Evolutionary conservation across 2,113 vertebrate species (phyloP).

Genomic region (Cricetomys ansorgei): DNA sequence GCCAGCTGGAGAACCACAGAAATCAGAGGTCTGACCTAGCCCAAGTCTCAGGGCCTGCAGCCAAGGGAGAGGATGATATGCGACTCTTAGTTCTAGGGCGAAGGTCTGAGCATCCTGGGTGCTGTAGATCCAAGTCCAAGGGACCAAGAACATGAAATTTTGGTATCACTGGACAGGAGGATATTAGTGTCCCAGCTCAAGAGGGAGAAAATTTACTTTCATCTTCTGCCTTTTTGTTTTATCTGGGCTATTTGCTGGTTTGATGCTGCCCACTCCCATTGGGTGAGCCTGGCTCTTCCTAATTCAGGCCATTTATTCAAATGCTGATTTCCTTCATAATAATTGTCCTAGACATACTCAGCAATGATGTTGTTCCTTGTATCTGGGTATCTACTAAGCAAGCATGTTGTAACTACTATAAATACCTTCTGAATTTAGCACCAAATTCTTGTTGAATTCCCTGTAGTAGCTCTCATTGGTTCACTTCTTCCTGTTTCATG

Average conservation of each 20-base stretch:
- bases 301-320: background rate
- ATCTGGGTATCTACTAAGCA: background rate
- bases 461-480: background rate
- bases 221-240: background rate
- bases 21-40: background rate
- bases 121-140: too few relatives aligned
- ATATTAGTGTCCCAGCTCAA: background rate
- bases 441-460: background rate
- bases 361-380: background rate
- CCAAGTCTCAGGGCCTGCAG: background rate
- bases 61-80: background rate
- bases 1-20: background rate
- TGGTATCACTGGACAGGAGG: background rate
- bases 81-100: background rate
- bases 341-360: too few relatives aligned
- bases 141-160: background rate
- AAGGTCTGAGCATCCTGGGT: background rate
- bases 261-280: background rate
- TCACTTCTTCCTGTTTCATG: background rate
- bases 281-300: background rate
- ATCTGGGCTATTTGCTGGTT: background rate
- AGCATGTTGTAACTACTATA: background rate
- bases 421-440: background rate
- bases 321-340: background rate
- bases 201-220: background rate